phyloP scores from a whole-genome alignment of 2,888 invertebrate species.

The Boloria selene region DNA sequence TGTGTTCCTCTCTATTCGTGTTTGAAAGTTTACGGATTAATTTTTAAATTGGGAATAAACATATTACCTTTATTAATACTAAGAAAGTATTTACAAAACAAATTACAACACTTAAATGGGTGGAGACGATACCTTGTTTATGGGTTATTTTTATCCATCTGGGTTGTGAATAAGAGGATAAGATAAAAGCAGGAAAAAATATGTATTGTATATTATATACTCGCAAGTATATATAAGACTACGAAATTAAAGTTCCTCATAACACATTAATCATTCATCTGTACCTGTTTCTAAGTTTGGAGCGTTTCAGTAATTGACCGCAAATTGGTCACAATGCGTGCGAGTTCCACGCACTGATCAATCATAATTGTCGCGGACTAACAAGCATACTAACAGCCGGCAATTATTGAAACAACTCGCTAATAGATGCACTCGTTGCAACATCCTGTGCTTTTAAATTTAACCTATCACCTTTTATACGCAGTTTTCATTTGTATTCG shows the following conservation, averaged over 20 bases:
- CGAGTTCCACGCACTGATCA: conserved; percentile 47
- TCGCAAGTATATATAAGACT: not conserved
- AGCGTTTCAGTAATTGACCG: conserved; percentile 46
- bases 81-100: too few relatives aligned
- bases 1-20: too few relatives aligned
- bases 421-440: conserved; percentile 60
- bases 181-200: too few relatives aligned
- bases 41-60: too few relatives aligned
- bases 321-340: conserved; percentile 56
- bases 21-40: too few relatives aligned
- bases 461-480: conserved; percentile 43
- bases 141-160: too few relatives aligned
- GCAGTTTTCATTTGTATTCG: conserved; percentile 46
- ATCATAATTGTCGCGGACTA: conserved; percentile 61
- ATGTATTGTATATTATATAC: not conserved
- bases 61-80: too few relatives aligned
- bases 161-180: too few relatives aligned
- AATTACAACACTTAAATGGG: too few relatives aligned
- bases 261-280: conserved; percentile 20
- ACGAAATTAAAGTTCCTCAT: not conserved
- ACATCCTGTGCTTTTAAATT: conserved; percentile 63
- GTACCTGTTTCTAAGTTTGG: conserved; percentile 38
- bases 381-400: conserved; percentile 50
- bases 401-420: conserved; percentile 58
- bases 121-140: too few relatives aligned